Percentiles rank a stretch among this genome's conserved stretches.
These are phyloP conservation scores for Gadopsis bispinosus DNA, from an alignment of 2,797 vertebrate genomes.

Conservation along the genomic window DNA sequence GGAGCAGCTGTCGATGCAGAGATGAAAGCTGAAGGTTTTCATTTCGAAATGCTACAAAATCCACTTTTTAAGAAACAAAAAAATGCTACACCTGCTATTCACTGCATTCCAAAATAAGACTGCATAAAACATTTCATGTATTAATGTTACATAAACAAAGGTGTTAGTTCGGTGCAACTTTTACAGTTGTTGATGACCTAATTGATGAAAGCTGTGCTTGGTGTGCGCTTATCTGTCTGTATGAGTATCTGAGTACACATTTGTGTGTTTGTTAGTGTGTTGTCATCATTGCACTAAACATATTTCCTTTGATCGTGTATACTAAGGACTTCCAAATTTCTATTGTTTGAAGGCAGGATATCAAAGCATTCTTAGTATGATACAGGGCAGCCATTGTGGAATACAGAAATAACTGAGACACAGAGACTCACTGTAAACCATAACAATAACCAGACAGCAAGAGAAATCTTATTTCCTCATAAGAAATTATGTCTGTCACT, in stretches of 20 bases:
- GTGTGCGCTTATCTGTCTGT: neutral
- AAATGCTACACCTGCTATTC: slow-evolving; percentile 11
- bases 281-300: slow-evolving; percentile 42
- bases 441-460: slow-evolving; percentile 18
- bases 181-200: neutral
- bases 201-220: neutral
- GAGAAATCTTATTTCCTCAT: slow-evolving; percentile 18
- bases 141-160: slow-evolving; percentile 5
- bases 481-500: slow-evolving; percentile 26
- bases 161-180: neutral
- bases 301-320: slow-evolving; percentile 64
- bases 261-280: slow-evolving; percentile 21
- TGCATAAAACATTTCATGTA: neutral
- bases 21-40: slow-evolving; percentile 48
- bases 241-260: slow-evolving; percentile 1
- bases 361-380: slow-evolving; percentile 61
- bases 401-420: slow-evolving; percentile 54
- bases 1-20: slow-evolving; percentile 26
- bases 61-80: slow-evolving; percentile 6
- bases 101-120: neutral
- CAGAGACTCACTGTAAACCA: slow-evolving; percentile 31
- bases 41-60: slow-evolving; percentile 38
- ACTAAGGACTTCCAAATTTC: slow-evolving; percentile 57
- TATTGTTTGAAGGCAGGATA: slow-evolving; percentile 64
- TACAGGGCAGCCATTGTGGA: slow-evolving; percentile 48